A percentile compares a stretch with the other conserved stretches of the same genome.
Conservation (phyloP, 2,888 invertebrate genomes). For the Pseudoips prasinana region DNA sequence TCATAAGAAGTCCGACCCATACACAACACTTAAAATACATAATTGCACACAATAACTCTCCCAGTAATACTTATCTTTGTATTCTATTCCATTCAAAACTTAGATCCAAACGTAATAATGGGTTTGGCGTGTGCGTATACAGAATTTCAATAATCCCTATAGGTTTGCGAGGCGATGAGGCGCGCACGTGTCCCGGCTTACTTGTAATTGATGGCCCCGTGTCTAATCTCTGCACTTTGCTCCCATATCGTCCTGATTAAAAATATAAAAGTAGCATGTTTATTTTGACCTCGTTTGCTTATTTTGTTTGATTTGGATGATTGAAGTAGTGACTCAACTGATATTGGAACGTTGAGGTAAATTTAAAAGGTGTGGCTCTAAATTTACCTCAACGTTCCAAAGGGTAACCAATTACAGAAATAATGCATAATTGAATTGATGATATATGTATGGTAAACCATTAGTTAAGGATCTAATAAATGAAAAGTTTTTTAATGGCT, state of each 20-base stretch:
- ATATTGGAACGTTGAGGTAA: too few relatives aligned
- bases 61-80: constrained; percentile 28
- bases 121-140: constrained; percentile 41
- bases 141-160: constrained; percentile 74
- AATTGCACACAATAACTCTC: constrained; percentile 5
- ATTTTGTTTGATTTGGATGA: too few relatives aligned
- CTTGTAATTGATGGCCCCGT: constrained; percentile 73
- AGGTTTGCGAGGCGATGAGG: constrained; percentile 62
- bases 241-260: constrained; percentile 26
- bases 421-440: too few relatives aligned
- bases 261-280: constrained; percentile 24
- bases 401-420: too few relatives aligned
- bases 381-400: too few relatives aligned
- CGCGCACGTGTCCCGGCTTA: constrained; percentile 76
- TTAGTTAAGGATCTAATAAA: too few relatives aligned
- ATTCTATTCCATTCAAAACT: constrained; percentile 15
- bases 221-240: constrained; percentile 77
- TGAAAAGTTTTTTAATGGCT: too few relatives aligned
- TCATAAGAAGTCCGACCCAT: too few relatives aligned
- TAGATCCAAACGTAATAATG: constrained; percentile 18
- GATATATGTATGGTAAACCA: too few relatives aligned
- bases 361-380: too few relatives aligned
- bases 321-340: too few relatives aligned
- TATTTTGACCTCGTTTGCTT: too few relatives aligned
- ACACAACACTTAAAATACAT: background rate